A percentile compares a stretch with the other conserved stretches of the same genome.
Conservation (phyloP, 1,140 invertebrate species). For the Drosophila lini region DNA sequence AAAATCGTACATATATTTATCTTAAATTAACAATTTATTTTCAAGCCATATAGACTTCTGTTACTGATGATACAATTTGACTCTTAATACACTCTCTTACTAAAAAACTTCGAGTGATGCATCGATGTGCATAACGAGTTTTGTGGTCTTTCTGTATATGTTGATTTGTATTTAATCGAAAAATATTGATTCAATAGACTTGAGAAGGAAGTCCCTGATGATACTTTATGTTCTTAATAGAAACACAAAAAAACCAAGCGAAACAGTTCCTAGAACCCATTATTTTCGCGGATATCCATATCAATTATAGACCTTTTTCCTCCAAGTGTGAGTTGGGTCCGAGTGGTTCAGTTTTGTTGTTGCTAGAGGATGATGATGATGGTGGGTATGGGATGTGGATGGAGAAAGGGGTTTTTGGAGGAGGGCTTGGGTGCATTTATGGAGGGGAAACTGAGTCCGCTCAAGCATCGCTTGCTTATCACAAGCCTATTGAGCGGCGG, state of each 20-base stretch:
- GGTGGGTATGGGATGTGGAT: constrained; percentile 16
- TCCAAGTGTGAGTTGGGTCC: constrained; percentile 26
- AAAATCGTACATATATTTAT: not conserved
- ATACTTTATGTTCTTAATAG: too few relatives aligned
- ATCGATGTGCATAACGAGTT: too few relatives aligned
- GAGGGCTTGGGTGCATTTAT: constrained; percentile 23
- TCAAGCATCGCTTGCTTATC: constrained; percentile 60
- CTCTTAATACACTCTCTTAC: too few relatives aligned
- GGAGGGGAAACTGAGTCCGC: constrained; percentile 26
- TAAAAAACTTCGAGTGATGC: too few relatives aligned
- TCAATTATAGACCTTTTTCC: not conserved
- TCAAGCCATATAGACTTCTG: not conserved
- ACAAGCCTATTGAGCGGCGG: constrained; percentile 60
- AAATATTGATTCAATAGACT: not conserved
- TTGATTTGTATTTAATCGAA: not conserved
- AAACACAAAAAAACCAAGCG: too few relatives aligned
- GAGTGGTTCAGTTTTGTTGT: constrained; percentile 34
- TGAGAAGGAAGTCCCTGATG: not conserved
- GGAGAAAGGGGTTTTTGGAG: constrained; percentile 3
- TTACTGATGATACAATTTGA: not conserved
- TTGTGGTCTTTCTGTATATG: too few relatives aligned
- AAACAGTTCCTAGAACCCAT: not conserved
- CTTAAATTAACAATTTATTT: not conserved
- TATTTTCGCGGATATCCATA: too few relatives aligned
- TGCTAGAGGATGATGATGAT: constrained; percentile 5